Percentiles rank a stretch among this genome's conserved stretches.
Conservation (phyloP, 2,797 vertebrate genomes). For the Pseudopleuronectes americanus region DNA sequence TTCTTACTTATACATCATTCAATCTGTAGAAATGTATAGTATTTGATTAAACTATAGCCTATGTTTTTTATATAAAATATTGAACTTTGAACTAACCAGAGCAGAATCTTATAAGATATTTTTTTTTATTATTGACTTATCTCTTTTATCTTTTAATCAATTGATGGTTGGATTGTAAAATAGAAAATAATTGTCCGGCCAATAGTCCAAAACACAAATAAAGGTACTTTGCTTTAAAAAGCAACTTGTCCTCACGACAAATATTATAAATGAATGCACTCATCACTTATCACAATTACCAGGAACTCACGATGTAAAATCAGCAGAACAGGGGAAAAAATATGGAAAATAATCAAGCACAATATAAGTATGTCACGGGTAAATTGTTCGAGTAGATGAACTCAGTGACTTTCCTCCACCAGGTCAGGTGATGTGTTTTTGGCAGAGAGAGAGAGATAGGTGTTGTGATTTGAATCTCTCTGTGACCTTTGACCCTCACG, state of each 20-base stretch:
- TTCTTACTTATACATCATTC: background rate
- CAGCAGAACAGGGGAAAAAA: background rate
- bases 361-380: background rate
- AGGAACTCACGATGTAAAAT: background rate
- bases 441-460: conserved; percentile 4
- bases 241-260: no score
- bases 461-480: conserved; percentile 60
- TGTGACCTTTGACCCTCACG: conserved; percentile 47
- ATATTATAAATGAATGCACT: no score
- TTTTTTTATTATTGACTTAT: background rate
- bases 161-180: background rate
- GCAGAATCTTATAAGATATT: background rate
- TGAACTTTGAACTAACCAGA: no score
- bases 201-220: no score
- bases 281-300: no score
- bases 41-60: background rate
- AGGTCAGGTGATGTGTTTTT: background rate
- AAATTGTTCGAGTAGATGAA: background rate
- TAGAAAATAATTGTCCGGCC: background rate
- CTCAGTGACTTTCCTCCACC: background rate
- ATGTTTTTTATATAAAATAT: no score
- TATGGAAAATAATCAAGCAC: background rate
- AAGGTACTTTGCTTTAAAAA: background rate
- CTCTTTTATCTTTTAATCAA: background rate
- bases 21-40: background rate